These are phyloP conservation scores for Lophius piscatorius DNA, from an alignment of 2,113 vertebrate species.

Conservation along the genomic window DNA sequence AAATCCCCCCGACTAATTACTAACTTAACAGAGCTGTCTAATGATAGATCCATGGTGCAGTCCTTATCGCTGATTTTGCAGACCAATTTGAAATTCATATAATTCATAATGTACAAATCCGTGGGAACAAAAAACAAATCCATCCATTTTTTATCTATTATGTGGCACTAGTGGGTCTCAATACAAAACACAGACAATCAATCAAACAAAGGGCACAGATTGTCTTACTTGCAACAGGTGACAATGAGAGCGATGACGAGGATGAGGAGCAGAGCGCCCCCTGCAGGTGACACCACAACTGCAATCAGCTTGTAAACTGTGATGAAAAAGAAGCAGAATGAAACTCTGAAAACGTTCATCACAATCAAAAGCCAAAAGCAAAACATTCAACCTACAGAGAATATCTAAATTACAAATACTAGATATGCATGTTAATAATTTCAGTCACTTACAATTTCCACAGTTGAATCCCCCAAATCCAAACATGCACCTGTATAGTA, in stretches of 20 bases:
- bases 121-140: too few species aligned
- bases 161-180: too few species aligned
- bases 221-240: constrained; percentile 91
- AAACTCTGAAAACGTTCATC: neutral
- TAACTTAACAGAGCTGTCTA: too few species aligned
- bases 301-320: constrained; percentile 96
- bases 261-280: constrained; percentile 90
- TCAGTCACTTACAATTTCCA: constrained; percentile 89
- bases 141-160: too few species aligned
- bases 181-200: too few species aligned
- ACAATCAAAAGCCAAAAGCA: too few species aligned
- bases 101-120: too few species aligned
- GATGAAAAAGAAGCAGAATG: constrained; percentile 16
- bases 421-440: neutral
- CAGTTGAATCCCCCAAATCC: constrained; percentile 98
- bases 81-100: too few species aligned
- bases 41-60: too few species aligned
- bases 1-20: too few species aligned
- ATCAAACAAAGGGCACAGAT: neutral
- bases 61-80: too few species aligned
- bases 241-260: constrained; percentile 89
- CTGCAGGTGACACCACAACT: constrained; percentile 90
- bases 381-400: neutral
- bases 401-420: neutral
- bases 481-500: constrained; percentile 88